Percentiles rank a stretch among this genome's conserved stretches.
These are phyloP conservation scores for Saccostrea glomerata DNA, from an alignment of 1,140 invertebrate species.

Conservation along the genomic window DNA sequence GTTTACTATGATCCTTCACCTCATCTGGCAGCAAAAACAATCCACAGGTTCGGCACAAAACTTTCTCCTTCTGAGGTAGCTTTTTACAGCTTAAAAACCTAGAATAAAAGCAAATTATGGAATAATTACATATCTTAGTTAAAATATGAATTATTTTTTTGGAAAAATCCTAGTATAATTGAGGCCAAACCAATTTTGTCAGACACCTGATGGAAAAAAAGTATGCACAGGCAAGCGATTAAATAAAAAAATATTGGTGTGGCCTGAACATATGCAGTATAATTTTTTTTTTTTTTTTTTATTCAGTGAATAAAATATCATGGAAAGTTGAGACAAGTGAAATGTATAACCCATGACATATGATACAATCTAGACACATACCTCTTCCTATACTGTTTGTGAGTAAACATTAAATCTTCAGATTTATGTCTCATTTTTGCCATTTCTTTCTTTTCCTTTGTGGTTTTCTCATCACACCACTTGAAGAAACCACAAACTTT, in stretches of 20 bases:
- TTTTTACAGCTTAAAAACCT: constrained; percentile 61
- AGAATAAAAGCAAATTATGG: not conserved
- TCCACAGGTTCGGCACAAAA: constrained; percentile 82
- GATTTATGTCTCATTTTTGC: constrained; percentile 46
- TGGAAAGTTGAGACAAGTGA: too few species aligned
- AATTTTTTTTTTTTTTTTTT: too few species aligned
- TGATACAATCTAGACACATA: not conserved
- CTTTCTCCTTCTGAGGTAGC: constrained; percentile 49
- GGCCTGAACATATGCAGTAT: too few species aligned
- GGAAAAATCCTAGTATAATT: too few species aligned
- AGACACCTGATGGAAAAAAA: too few species aligned
- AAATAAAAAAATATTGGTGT: too few species aligned
- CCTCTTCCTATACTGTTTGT: not conserved
- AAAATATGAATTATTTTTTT: too few species aligned
- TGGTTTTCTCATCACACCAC: constrained; percentile 64
- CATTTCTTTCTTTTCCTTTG: constrained; percentile 45
- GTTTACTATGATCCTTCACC: constrained; percentile 80
- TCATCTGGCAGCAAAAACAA: constrained; percentile 81
- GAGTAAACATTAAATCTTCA: not conserved
- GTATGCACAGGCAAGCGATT: too few species aligned
- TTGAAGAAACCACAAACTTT: constrained; percentile 86
- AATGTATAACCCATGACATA: too few species aligned
- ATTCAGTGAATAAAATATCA: too few species aligned
- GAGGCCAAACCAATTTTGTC: too few species aligned
- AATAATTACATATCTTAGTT: too few species aligned